Percentiles rank a stretch among this genome's conserved stretches.
phyloP scores from a whole-genome alignment of 2,888 invertebrate genomes.

The Nasonia oneida region DNA sequence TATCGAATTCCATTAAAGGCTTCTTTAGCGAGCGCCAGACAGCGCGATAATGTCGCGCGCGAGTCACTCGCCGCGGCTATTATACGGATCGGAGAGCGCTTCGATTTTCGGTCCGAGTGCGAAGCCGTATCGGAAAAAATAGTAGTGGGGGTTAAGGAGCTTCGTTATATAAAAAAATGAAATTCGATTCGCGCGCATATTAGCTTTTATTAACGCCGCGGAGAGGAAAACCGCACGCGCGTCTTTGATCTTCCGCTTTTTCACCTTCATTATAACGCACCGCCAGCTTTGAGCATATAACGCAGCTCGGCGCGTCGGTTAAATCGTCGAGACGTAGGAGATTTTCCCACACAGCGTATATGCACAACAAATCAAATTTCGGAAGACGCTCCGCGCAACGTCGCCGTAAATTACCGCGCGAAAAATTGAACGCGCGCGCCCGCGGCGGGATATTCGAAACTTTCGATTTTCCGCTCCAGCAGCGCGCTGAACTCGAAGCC shows the following conservation, averaged over 20 bases:
- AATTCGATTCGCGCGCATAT: neutral
- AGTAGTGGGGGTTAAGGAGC: constrained; percentile 4
- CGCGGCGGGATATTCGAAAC: constrained; percentile 1
- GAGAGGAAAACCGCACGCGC: neutral
- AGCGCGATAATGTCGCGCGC: constrained; percentile 45
- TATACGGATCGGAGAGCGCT: neutral
- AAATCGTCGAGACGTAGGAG: too few species aligned
- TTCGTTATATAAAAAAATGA: neutral
- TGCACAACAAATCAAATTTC: neutral
- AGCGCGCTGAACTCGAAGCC: constrained; percentile 16
- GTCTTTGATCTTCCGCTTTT: too few species aligned
- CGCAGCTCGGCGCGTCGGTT: too few species aligned
- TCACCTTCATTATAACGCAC: neutral
- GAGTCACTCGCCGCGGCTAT: neutral
- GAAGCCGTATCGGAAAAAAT: constrained; percentile 24
- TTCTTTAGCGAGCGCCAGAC: constrained; percentile 33
- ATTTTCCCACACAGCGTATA: neutral
- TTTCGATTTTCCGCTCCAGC: constrained; percentile 54
- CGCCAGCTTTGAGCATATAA: neutral
- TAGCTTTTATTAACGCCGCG: neutral
- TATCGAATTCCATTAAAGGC: constrained; percentile 58
- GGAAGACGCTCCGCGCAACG: neutral
- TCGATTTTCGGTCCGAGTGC: constrained; percentile 22
- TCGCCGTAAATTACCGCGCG: neutral
- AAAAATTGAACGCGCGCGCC: neutral